Evolutionary conservation across 2,888 invertebrate genomes (phyloP).

Genomic region (Gandaritis pyraliata): DNA sequence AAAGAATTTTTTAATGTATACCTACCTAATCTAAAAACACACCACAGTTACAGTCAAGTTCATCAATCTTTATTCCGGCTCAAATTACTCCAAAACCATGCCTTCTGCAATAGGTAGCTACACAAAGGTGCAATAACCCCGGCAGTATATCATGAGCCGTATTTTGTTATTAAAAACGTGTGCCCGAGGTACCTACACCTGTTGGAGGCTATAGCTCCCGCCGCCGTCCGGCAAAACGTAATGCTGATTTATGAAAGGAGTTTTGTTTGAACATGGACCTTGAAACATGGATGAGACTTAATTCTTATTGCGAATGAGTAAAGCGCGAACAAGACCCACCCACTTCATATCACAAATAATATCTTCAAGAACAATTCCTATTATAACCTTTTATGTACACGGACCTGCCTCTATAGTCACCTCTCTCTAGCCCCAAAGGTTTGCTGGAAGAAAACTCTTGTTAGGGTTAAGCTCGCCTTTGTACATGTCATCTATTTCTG

Average conservation of each 20-base stretch:
- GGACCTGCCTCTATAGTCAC: no score
- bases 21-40: no score
- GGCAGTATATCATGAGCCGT: slow-evolving; percentile 36
- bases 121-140: slow-evolving; percentile 33
- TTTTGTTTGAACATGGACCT: slow-evolving; percentile 34
- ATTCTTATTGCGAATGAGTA: background rate
- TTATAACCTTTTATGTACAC: no score
- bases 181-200: slow-evolving; percentile 48
- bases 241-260: slow-evolving; percentile 60
- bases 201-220: slow-evolving; percentile 57
- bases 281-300: slow-evolving; percentile 11
- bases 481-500: no score
- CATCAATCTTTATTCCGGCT: slow-evolving; percentile 16
- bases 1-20: no score
- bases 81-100: slow-evolving; percentile 6
- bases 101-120: slow-evolving; percentile 8
- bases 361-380: no score
- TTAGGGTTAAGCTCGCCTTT: no score
- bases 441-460: no score
- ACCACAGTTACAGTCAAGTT: background rate
- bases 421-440: no score
- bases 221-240: slow-evolving; percentile 54
- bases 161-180: slow-evolving; percentile 41
- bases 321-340: no score
- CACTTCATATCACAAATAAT: background rate